These are phyloP conservation scores for Forficula auricularia DNA, from an alignment of 1,140 invertebrate species.

Conservation along the genomic window DNA sequence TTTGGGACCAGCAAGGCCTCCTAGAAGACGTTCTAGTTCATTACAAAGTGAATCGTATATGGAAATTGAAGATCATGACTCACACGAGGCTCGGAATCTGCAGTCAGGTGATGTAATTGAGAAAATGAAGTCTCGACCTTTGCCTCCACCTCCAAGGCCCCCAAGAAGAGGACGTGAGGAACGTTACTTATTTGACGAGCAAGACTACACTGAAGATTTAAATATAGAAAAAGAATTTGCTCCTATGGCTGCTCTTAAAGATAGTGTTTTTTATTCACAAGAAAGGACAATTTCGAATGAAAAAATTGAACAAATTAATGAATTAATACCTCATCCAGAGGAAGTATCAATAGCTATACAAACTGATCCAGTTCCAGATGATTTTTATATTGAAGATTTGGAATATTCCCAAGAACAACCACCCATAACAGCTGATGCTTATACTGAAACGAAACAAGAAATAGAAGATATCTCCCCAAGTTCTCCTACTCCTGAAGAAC, in stretches of 20 bases:
- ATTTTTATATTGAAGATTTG: constrained; percentile 44
- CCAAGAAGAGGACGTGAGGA: constrained; percentile 33
- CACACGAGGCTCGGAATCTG: constrained; percentile 29
- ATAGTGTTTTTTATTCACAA: constrained; percentile 2
- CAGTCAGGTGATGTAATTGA: constrained; percentile 49
- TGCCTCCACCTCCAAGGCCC: constrained; percentile 63
- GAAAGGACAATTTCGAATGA: too few relatives aligned
- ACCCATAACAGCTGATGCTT: constrained; percentile 1
- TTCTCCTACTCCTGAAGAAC: too few relatives aligned
- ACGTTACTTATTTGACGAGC: constrained; percentile 9
- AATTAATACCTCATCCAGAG: constrained; percentile 13
- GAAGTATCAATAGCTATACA: constrained; percentile 61
- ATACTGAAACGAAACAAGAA: constrained; percentile 1
- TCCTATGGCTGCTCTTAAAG: constrained; percentile 3
- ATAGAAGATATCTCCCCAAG: neutral
- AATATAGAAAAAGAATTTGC: constrained; percentile 1
- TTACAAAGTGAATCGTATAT: constrained; percentile 7
- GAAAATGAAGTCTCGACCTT: constrained; percentile 60
- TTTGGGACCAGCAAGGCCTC: constrained; percentile 36
- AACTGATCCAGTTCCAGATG: constrained; percentile 61
- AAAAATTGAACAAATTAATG: too few relatives aligned
- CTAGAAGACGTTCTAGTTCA: constrained; percentile 26
- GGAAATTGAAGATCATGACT: constrained; percentile 12
- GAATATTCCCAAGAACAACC: constrained; percentile 12
- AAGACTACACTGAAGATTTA: constrained; percentile 17